Evolutionary conservation across 2,888 invertebrate species (phyloP).

Genomic region (Dasypogon diadema): DNA sequence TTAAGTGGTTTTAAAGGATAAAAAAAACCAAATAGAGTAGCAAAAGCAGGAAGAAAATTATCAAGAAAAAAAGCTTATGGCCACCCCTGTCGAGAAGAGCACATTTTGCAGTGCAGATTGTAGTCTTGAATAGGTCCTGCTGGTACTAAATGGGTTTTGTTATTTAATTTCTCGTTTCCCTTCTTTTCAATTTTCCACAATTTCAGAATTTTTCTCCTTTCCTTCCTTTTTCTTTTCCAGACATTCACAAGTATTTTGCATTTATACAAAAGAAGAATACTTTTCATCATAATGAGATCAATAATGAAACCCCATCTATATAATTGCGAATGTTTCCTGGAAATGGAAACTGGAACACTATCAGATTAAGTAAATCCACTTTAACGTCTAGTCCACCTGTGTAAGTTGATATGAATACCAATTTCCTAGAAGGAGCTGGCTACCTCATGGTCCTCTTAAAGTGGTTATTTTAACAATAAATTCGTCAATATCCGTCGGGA

Average conservation of each 20-base stretch:
- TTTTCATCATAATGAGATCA: neutral
- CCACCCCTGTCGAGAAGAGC: neutral
- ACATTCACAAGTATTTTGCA: neutral
- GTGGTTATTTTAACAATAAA: no score
- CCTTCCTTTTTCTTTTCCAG: neutral
- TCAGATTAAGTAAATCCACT: no score
- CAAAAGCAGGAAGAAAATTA: constrained; percentile 31
- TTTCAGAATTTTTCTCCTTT: constrained; percentile 16
- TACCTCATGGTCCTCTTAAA: no score
- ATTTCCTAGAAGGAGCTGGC: no score
- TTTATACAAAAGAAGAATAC: neutral
- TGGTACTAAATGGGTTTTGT: constrained; percentile 34
- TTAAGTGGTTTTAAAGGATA: constrained; percentile 37
- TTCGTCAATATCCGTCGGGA: no score
- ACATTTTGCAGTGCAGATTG: constrained; percentile 37
- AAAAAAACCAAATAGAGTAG: constrained; percentile 34
- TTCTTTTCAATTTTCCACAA: constrained; percentile 23
- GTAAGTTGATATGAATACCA: no score
- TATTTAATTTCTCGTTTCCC: constrained; percentile 40
- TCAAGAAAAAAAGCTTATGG: neutral
- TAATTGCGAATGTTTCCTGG: no score
- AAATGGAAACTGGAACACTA: no score
- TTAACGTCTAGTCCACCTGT: no score
- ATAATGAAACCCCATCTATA: neutral
- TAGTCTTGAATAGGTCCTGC: constrained; percentile 35